Evolutionary conservation across 1,140 invertebrate species (phyloP).

Genomic region (Elymnias hypermnestra): DNA sequence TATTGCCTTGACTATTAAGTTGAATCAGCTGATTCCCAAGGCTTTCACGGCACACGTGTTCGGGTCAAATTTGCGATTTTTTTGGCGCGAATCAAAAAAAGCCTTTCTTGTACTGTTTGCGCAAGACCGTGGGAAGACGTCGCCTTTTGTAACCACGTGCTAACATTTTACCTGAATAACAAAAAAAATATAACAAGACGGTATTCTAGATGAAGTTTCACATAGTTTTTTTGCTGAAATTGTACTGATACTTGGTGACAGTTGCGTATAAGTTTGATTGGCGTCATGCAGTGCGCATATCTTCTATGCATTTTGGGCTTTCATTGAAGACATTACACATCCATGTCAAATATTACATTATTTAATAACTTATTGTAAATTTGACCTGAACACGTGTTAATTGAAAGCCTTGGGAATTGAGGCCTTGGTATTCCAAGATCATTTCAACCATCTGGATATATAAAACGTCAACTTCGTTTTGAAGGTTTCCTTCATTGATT

Average conservation of each 20-base stretch:
- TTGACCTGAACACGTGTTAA: conserved; percentile 49
- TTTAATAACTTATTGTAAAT: conserved; percentile 57
- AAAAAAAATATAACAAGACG: conserved; percentile 28
- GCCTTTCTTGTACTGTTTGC: conserved; percentile 45
- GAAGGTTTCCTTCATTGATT: too few relatives aligned
- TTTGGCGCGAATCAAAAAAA: conserved; percentile 40
- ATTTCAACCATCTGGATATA: too few relatives aligned
- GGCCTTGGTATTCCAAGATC: conserved; percentile 36
- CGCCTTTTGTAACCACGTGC: conserved; percentile 42
- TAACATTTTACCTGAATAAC: conserved; percentile 36
- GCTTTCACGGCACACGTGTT: too few relatives aligned
- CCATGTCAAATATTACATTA: too few relatives aligned
- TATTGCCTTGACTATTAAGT: neutral
- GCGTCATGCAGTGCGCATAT: neutral
- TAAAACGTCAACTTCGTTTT: too few relatives aligned
- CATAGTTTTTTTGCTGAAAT: neutral
- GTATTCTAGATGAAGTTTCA: conserved; percentile 4
- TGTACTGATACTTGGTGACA: neutral
- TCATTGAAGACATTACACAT: too few relatives aligned
- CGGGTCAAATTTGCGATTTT: conserved; percentile 49
- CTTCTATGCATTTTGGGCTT: too few relatives aligned
- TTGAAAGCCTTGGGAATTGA: conserved; percentile 56
- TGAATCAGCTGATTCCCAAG: too few relatives aligned
- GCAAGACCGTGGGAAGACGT: conserved; percentile 59
- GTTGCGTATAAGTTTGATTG: neutral